Percentiles rank a stretch among this genome's conserved stretches.
Evolutionary conservation across 2,888 invertebrate genomes (phyloP).

Genomic region (Artemia sinica): DNA sequence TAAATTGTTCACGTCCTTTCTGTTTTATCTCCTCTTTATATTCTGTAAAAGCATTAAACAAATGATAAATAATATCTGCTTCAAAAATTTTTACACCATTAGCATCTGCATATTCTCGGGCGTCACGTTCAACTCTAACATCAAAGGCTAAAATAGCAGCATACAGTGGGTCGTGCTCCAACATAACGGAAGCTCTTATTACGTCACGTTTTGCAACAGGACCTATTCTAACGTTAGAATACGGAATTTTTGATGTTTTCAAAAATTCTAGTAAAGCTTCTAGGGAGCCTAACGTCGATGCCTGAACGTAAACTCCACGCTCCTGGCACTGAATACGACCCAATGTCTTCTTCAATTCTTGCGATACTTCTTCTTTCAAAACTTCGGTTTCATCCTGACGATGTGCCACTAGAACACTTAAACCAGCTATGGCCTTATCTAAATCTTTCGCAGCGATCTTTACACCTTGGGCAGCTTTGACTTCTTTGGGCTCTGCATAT

Average conservation of each 20-base stretch:
- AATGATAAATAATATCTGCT: slow-evolving; percentile 98
- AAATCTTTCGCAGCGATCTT: slow-evolving; percentile 96
- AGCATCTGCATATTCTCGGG: slow-evolving; percentile 88
- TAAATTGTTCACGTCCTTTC: slow-evolving; percentile 83
- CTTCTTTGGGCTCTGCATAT: slow-evolving; percentile 82
- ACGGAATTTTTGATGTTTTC: slow-evolving; percentile 82
- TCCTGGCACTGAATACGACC: slow-evolving; percentile 78
- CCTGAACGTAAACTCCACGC: slow-evolving; percentile 95
- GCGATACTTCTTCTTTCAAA: slow-evolving; percentile 64
- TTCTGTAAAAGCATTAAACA: slow-evolving; percentile 90
- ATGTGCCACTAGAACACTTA: slow-evolving; percentile 77
- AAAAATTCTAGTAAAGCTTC: slow-evolving; percentile 91
- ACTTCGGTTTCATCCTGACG: slow-evolving; percentile 86
- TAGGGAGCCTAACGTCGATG: slow-evolving; percentile 93
- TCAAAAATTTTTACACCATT: slow-evolving; percentile 88
- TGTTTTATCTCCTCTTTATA: slow-evolving; percentile 77
- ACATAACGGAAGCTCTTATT: slow-evolving; percentile 98
- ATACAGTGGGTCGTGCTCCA: slow-evolving; percentile 91
- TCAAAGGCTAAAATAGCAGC: slow-evolving; percentile 99
- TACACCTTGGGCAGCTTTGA: slow-evolving; percentile 90
- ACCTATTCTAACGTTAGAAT: slow-evolving; percentile 93
- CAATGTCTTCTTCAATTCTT: slow-evolving; percentile 69
- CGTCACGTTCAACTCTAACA: slow-evolving; percentile 92
- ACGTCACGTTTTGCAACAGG: slow-evolving; percentile 98
- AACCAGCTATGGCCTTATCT: slow-evolving; percentile 88